These are phyloP conservation scores for Camarhynchus parvulus DNA, from an alignment of 2,113 vertebrate genomes.

Conservation along the genomic window DNA sequence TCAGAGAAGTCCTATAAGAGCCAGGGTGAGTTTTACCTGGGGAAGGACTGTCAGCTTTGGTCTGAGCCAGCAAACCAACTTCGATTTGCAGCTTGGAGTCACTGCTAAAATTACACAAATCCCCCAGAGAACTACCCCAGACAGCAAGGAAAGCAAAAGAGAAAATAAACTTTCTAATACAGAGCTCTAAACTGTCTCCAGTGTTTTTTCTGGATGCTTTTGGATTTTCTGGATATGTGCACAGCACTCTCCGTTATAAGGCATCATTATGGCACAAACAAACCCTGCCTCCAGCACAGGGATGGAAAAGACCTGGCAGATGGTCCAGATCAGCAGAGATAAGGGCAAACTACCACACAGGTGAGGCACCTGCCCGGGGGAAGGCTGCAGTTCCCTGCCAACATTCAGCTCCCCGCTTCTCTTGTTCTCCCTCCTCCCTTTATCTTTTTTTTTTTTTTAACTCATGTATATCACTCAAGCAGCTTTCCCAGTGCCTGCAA, in stretches of 20 bases:
- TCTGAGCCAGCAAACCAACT: background rate
- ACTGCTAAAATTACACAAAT: background rate
- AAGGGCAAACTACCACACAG: background rate
- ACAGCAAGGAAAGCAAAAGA: background rate
- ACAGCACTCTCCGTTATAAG: background rate
- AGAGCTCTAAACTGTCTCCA: background rate
- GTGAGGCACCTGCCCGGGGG: background rate
- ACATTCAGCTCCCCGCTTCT: background rate
- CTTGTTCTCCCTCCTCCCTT: background rate
- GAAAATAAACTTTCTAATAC: background rate
- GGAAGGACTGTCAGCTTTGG: background rate
- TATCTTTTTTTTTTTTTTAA: background rate
- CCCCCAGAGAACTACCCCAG: background rate
- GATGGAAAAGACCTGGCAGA: constrained; percentile 10
- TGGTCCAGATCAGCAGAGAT: constrained; percentile 21
- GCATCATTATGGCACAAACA: background rate
- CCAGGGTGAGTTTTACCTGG: background rate
- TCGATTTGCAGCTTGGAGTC: background rate
- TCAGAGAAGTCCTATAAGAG: background rate
- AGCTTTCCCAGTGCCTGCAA: constrained; percentile 12
- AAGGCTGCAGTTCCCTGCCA: background rate
- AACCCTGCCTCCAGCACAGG: background rate
- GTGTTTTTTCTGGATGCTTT: background rate
- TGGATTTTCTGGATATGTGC: background rate
- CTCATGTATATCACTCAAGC: background rate